These are phyloP conservation scores for Hippocampus abdominalis DNA, from an alignment of 2,113 vertebrate genomes.

Conservation along the genomic window DNA sequence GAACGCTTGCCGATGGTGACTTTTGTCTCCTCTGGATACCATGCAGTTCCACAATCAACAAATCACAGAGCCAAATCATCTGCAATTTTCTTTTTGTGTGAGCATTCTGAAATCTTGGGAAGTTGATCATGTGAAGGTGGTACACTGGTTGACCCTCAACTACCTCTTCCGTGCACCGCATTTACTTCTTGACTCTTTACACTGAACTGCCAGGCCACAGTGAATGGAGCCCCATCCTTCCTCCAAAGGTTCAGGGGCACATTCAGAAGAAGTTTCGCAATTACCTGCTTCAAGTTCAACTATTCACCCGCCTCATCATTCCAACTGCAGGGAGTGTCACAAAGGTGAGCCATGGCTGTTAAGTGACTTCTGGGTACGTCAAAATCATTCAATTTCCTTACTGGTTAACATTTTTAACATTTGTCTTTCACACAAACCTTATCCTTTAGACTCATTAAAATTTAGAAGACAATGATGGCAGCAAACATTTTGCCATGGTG, in stretches of 20 bases:
- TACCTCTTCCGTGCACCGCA: conserved; percentile 30
- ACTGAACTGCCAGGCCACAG: conserved; percentile 7
- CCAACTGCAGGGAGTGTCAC: conserved; percentile 8
- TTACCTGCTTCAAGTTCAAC: conserved; percentile 45
- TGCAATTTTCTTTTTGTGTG: conserved; percentile 11
- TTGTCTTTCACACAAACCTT: no score
- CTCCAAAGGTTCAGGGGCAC: conserved; percentile 27
- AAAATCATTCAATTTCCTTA: not conserved
- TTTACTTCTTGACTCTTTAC: conserved; percentile 32
- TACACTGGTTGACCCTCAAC: conserved; percentile 37
- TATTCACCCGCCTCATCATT: conserved; percentile 15
- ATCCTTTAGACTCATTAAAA: not conserved
- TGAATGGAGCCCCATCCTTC: conserved; percentile 31
- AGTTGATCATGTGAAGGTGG: conserved; percentile 41
- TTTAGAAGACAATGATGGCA: no score
- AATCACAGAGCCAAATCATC: conserved; percentile 41
- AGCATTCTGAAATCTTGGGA: conserved; percentile 20
- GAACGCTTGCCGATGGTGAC: conserved; percentile 1
- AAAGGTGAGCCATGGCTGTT: not conserved
- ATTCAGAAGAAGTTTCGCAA: conserved; percentile 31
- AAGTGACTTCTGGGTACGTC: not conserved
- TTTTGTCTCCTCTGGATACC: not conserved
- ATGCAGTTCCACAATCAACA: conserved; percentile 18
- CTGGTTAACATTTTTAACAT: not conserved
- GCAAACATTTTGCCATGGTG: no score